Percentiles rank a stretch among this genome's conserved stretches.
Conservation (phyloP, 2,888 invertebrate species). For the Dryocosmus kuriphilus region DNA sequence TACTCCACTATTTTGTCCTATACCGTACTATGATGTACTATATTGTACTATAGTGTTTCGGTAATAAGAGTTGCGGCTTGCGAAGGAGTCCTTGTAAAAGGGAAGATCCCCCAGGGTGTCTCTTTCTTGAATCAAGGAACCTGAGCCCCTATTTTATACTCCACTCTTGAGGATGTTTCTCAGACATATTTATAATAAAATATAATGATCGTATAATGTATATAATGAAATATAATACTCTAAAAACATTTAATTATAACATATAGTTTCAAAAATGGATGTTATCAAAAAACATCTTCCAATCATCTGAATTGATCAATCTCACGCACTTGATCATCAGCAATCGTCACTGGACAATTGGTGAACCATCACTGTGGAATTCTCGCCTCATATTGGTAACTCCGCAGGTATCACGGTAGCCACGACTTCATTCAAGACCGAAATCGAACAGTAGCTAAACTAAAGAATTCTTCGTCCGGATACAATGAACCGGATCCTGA, state of each 20-base stretch:
- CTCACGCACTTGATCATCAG: background rate
- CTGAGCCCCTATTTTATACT: background rate
- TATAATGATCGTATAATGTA: too few species aligned
- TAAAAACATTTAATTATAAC: too few species aligned
- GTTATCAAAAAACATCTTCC: too few species aligned
- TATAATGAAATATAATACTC: too few species aligned
- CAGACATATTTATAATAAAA: too few species aligned
- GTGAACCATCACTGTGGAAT: background rate
- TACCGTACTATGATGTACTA: too few species aligned
- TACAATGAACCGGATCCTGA: conserved; percentile 19
- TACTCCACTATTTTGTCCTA: too few species aligned
- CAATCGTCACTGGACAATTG: background rate
- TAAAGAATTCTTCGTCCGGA: conserved; percentile 59
- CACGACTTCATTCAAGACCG: conserved; percentile 62
- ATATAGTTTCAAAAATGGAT: too few species aligned
- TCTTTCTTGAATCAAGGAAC: background rate
- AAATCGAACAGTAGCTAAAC: conserved; percentile 53
- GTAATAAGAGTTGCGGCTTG: too few species aligned
- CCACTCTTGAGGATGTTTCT: background rate
- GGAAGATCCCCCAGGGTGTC: background rate
- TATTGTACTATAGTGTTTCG: too few species aligned
- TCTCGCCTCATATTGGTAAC: conserved; percentile 50
- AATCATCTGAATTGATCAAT: too few species aligned
- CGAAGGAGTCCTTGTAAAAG: background rate
- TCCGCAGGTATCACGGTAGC: conserved; percentile 61